These are phyloP conservation scores for Salmo trutta DNA, from an alignment of 2,797 vertebrate genomes.

Conservation along the genomic window DNA sequence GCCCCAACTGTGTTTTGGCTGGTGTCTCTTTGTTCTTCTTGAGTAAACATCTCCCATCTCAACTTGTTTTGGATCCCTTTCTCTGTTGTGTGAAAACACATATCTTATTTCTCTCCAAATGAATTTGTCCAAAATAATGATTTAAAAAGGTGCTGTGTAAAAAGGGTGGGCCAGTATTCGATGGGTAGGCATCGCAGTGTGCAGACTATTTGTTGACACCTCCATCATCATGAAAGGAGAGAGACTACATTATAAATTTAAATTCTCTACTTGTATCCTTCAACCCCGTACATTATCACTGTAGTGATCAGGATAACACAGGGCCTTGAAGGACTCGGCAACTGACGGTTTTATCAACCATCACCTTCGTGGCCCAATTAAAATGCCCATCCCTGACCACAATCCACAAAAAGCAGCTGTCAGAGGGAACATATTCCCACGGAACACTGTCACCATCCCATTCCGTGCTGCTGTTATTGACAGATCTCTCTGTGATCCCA, in stretches of 20 bases:
- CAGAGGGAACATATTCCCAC: neutral
- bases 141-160: no score
- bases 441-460: neutral
- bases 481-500: slow-evolving; percentile 38
- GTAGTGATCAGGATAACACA: no score
- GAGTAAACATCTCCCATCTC: slow-evolving; percentile 44
- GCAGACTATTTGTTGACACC: no score
- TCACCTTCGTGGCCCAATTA: slow-evolving; percentile 25
- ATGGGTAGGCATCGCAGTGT: no score
- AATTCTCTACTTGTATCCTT: no score
- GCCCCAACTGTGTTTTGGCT: slow-evolving; percentile 16
- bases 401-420: slow-evolving; percentile 14
- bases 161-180: no score
- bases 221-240: no score
- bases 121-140: no score
- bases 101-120: slow-evolving; percentile 8
- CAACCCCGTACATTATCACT: no score
- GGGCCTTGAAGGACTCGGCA: no score
- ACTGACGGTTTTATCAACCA: no score
- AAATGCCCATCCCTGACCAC: slow-evolving; percentile 6
- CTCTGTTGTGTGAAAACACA: slow-evolving; percentile 20
- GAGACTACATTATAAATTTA: no score
- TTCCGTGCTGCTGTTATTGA: slow-evolving; percentile 39
- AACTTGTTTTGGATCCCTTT: slow-evolving; percentile 53
- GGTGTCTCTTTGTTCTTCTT: slow-evolving; percentile 21